A percentile compares a stretch with the other conserved stretches of the same genome.
Conservation (phyloP, 2,113 vertebrate genomes). For the Procavia capensis region DNA sequence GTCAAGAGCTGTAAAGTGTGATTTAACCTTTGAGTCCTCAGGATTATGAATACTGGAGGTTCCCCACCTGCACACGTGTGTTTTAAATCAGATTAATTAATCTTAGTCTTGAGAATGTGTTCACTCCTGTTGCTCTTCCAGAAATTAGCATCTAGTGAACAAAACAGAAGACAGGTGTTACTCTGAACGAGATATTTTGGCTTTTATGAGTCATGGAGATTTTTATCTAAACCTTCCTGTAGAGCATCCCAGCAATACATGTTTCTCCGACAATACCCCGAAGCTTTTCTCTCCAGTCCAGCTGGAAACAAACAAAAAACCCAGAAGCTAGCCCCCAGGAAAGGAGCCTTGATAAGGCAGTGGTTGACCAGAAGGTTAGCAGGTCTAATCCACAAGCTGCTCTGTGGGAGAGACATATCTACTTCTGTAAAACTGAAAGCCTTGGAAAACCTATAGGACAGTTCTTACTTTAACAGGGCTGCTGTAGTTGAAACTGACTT, state of each 20-base stretch:
- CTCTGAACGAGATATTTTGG: not conserved
- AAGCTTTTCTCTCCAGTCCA: not conserved
- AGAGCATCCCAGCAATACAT: not conserved
- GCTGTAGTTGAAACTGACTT: not conserved
- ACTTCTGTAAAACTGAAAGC: not conserved
- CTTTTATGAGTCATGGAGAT: not conserved
- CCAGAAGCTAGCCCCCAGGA: not conserved
- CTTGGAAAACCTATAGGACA: not conserved
- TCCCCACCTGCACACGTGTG: not conserved
- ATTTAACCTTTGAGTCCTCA: not conserved
- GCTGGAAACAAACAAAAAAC: not conserved
- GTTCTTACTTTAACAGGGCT: not conserved
- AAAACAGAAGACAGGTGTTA: rapidly evolving
- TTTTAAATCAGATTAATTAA: not conserved
- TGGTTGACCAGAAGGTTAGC: not conserved
- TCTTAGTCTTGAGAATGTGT: constrained; percentile 23
- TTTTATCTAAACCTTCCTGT: not conserved
- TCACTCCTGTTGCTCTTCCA: not conserved
- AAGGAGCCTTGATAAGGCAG: no score
- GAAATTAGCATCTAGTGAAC: constrained; percentile 29
- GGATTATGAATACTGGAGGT: constrained; percentile 35
- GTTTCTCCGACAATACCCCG: rapidly evolving
- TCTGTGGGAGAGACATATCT: not conserved
- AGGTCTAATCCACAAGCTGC: not conserved
- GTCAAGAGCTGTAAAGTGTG: not conserved